Evolutionary conservation across 2,797 vertebrate species (phyloP), one percentile per base, ranked within the genome.

Genomic region (Allobates femoralis): DNA sequence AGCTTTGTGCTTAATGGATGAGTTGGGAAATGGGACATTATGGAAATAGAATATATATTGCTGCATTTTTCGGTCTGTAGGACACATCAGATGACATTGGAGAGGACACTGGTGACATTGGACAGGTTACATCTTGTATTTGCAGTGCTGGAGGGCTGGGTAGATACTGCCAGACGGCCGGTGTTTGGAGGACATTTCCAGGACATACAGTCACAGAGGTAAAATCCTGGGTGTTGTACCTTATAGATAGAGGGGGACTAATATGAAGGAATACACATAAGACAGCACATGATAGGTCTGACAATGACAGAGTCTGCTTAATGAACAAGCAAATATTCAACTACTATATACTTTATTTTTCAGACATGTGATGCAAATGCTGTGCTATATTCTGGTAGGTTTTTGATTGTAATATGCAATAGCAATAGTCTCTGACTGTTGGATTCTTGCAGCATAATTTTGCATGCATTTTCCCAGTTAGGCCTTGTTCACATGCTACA

Each of bases 1-100:
- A 66, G 21, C 19, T 26, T 60, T 83, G 81, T 74, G 80, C 69
- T 83, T 75, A 74, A 18, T 41, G 26, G n/a, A 75, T 58, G 4
- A 50, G n/a, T 14, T 73, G 37, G 69, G 10, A 37, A 69, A 41
- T n/a, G 11, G 41, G 67, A 71, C 34, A 23, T 41, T 71, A 41
- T 71, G 66, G 8, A 69, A 37, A 71, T 14, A n/a, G 37, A 41
- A 71, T 14, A 10, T 32, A 30, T 14, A 23, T 32, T 1, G 3
- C 11, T 18, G 15, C 30, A 11, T 46, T 23, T 12, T 41, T 41
- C 19, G 15, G 21, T 3, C 34, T 41, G 11, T 71, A 23, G 34
- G 67, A n/a, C 21, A 14, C 67, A 71, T 41, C 10, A 41, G 34
- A 30, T 23, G 34, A 67, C 28, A 67, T 26, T 10, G 16, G 21